Evolutionary conservation across 2,888 invertebrate species (phyloP).

Genomic region (Parnassius glacialis): DNA sequence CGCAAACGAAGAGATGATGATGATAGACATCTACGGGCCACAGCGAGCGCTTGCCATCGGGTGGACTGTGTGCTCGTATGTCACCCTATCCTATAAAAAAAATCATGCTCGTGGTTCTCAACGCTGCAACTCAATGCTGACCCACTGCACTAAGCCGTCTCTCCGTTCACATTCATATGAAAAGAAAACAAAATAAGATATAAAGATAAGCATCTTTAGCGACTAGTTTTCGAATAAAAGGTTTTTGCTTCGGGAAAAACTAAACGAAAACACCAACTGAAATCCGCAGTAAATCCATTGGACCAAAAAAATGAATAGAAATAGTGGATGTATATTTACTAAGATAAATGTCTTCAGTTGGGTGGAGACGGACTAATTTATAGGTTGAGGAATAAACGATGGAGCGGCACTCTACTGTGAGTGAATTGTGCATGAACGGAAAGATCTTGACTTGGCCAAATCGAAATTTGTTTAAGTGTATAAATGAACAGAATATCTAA

Average conservation of each 20-base stretch:
- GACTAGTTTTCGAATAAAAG: not conserved
- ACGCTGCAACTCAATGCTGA: no score
- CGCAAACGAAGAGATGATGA: no score
- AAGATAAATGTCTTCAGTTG: conserved; percentile 19
- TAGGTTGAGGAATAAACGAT: conserved; percentile 2
- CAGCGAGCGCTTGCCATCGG: no score
- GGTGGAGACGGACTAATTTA: conserved; percentile 17
- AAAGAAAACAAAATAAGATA: no score
- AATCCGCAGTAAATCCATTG: conserved; percentile 3
- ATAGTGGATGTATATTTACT: conserved; percentile 16
- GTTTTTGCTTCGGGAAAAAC: not conserved
- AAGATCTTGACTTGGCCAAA: conserved; percentile 10
- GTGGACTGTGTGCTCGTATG: no score
- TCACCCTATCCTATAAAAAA: no score
- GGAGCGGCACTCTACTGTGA: conserved; percentile 7
- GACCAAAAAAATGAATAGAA: conserved; percentile 18
- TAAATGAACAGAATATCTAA: no score
- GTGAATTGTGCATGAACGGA: conserved; percentile 22
- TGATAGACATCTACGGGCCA: no score
- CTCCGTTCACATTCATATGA: no score
- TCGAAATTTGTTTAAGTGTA: conserved; percentile 4
- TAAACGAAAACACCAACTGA: conserved; percentile 1
- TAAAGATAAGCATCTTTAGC: no score
- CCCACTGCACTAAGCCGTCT: no score
- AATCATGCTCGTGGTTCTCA: no score